Conservation (phyloP, 2,113 vertebrate species). For the Atherinomorus stipes region DNA sequence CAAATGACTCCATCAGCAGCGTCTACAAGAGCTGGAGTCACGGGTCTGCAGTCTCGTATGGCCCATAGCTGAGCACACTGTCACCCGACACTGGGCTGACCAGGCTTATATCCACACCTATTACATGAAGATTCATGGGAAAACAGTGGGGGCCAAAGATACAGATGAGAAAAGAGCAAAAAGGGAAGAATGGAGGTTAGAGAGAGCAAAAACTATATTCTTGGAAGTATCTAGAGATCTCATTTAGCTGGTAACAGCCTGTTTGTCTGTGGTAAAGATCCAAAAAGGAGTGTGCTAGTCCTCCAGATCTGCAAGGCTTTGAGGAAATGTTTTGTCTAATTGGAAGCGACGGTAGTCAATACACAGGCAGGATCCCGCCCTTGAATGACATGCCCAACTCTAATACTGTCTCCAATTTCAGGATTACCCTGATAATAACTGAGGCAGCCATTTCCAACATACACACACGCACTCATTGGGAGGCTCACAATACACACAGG, state of each 20-base stretch:
- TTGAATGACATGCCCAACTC: slow-evolving; percentile 77
- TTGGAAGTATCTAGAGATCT: slow-evolving; percentile 59
- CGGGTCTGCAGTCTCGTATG: slow-evolving; percentile 66
- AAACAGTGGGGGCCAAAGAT: slow-evolving; percentile 75
- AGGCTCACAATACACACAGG: slow-evolving; percentile 61
- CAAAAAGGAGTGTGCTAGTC: slow-evolving; percentile 53
- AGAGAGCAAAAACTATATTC: slow-evolving; percentile 56
- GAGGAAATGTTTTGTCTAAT: slow-evolving; percentile 81
- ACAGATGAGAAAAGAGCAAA: slow-evolving; percentile 51
- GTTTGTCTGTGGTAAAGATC: slow-evolving; percentile 54
- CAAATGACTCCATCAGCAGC: slow-evolving; percentile 84
- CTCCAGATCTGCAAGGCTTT: slow-evolving; percentile 58
- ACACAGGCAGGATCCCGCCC: slow-evolving; percentile 74
- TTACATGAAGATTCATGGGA: slow-evolving; percentile 76
- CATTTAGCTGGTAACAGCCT: slow-evolving; percentile 44
- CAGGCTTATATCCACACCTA: slow-evolving; percentile 75
- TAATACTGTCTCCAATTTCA: slow-evolving; percentile 82
- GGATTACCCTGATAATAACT: slow-evolving; percentile 82
- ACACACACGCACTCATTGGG: slow-evolving; percentile 59
- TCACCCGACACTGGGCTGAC: slow-evolving; percentile 73
- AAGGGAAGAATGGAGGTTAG: slow-evolving; percentile 51
- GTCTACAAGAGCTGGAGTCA: slow-evolving; percentile 76
- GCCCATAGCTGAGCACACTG: slow-evolving; percentile 58
- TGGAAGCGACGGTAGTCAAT: slow-evolving; percentile 80
- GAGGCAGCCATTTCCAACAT: slow-evolving; percentile 75